Base-by-base conservation (phyloP, 2,113 vertebrate species). In the Etheostoma spectabile region DNA sequence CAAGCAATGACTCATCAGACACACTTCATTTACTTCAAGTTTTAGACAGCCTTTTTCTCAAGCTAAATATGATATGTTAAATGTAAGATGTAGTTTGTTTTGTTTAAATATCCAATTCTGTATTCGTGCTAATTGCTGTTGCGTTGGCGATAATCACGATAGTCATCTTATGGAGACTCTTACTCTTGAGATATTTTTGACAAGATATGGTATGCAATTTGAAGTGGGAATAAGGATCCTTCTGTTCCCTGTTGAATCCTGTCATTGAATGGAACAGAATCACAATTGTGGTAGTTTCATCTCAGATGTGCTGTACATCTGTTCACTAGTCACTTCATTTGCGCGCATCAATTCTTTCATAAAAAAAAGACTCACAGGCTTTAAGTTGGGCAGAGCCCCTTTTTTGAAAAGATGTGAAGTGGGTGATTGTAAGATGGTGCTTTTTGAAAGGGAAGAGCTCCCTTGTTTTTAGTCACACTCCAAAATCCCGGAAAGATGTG, bases 1-100 rank as follows among this genome's bases (percentile, higher is more conserved):
- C 87, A 82, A 95, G 95, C 94, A 95, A 57, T 95, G 95, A 96
- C 96, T 97, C 95, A 96, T 95, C 91, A 55, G 77, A 89, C 94
- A 94, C 93, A 95, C 97, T 96, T 96, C 87, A 94, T 94, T 95
- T 95, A 90, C 91, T 94, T 95, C 93, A 95, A 88, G 79, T 93
- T 84, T 95, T 89, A 93, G 91, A 93, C 61, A 77, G 86, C 81
- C 19, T 80, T 88, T 93, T 81, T 95, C 92, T 89, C 94, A 83
- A 91, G 88, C 91, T 81, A 69, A 81, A 84, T 49, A 74, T 88
- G 86, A 93, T 87, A 87, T 92, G 88, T 91, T 94, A 92, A 84
- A 74, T 89, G 87, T 87, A 85, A 70, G 60, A 72, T 49, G 10
- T 22, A 48, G 46, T 83, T 77, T 74, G 64, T 83, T 89, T 88